These are phyloP conservation scores for Tromatobia lineatoria DNA, from an alignment of 2,888 invertebrate genomes.

Conservation along the genomic window DNA sequence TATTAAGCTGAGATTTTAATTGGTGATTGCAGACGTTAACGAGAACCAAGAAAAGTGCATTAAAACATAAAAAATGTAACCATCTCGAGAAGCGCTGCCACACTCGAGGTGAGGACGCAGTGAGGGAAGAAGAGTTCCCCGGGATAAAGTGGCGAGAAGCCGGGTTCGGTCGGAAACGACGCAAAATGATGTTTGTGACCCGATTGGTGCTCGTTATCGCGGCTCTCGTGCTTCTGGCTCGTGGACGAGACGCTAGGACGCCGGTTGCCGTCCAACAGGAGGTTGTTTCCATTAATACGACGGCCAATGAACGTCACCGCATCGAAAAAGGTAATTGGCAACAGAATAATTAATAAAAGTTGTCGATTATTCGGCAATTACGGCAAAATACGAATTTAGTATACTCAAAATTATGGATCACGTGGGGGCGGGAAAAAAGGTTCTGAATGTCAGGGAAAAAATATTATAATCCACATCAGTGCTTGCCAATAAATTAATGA, in stretches of 20 bases:
- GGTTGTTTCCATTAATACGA: slow-evolving; percentile 67
- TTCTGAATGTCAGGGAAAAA: too few relatives aligned
- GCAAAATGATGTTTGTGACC: slow-evolving; percentile 73
- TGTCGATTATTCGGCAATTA: background rate
- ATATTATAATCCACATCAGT: too few relatives aligned
- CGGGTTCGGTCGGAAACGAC: slow-evolving; percentile 42
- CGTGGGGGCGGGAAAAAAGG: too few relatives aligned
- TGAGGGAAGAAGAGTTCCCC: slow-evolving; percentile 7
- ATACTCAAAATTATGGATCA: background rate
- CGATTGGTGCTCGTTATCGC: slow-evolving; percentile 74
- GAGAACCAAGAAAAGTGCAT: slow-evolving; percentile 6
- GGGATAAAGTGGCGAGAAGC: slow-evolving; percentile 8
- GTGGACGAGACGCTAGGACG: slow-evolving; percentile 73
- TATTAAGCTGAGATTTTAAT: background rate
- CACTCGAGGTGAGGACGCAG: slow-evolving; percentile 48
- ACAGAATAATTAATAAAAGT: slow-evolving; percentile 7
- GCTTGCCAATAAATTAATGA: too few relatives aligned
- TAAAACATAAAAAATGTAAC: slow-evolving; percentile 62
- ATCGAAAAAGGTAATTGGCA: slow-evolving; percentile 75
- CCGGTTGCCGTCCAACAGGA: slow-evolving; percentile 71
- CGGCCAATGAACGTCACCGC: slow-evolving; percentile 69
- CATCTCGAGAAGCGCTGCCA: slow-evolving; percentile 44
- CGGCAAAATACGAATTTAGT: background rate
- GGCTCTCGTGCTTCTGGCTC: slow-evolving; percentile 70
- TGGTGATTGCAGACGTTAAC: background rate